Conservation (phyloP, 2,113 vertebrate genomes). For the Ptilorrhoa leucosticta region DNA sequence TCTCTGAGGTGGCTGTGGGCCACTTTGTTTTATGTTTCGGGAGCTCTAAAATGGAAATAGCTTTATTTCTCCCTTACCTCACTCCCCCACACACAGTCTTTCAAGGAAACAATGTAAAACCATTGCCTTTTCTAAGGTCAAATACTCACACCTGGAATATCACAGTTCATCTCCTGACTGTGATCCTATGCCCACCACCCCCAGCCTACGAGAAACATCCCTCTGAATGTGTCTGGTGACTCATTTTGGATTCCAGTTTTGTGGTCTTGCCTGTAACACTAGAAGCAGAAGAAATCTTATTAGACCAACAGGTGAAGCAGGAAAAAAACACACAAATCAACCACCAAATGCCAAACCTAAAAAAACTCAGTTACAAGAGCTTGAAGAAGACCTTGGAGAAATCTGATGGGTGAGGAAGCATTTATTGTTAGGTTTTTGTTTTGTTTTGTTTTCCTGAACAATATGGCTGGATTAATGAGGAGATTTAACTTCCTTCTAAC, state of each 20-base stretch:
- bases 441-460: neutral
- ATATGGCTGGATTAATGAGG: neutral
- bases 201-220: neutral
- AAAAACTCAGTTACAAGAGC: neutral
- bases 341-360: neutral
- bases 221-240: neutral
- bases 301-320: neutral
- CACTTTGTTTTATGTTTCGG: neutral
- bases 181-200: neutral
- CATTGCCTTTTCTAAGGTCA: neutral
- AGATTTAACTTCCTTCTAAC: neutral
- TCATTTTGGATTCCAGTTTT: neutral
- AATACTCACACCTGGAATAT: neutral
- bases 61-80: neutral
- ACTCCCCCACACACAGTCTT: neutral
- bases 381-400: neutral
- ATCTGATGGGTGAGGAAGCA: neutral
- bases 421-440: neutral
- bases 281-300: neutral
- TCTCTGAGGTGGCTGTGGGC: neutral
- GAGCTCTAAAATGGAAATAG: neutral
- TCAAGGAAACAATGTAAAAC: neutral
- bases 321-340: accelerated
- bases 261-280: neutral
- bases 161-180: neutral